Base-by-base conservation (phyloP, 2,113 vertebrate species). In the Cottus gobio region DNA sequence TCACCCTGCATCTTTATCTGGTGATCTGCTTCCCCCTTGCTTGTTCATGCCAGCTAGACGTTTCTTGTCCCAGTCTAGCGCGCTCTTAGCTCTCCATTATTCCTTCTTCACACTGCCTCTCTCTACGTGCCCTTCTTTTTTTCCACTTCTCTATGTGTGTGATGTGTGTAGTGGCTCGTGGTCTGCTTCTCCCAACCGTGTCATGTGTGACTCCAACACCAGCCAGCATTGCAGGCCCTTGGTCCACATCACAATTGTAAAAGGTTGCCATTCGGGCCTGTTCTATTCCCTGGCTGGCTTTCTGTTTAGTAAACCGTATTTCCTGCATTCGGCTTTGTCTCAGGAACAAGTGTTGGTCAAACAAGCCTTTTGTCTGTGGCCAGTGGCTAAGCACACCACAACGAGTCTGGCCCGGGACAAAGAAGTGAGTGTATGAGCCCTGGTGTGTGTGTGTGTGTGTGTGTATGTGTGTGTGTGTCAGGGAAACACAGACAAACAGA, bases 331-430 rank as follows among this genome's bases (percentile, higher is more conserved):
- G 80, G 90, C 94, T 96, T 95, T 96, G 94, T 96, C 95, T 95
- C 69, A 83, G 66, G 93, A 95, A 93, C 93, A 95, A 95, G 92
- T 93, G 90, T 93, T 96, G 95, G 96, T 96, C 95, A 97, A 95
- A 95, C 94, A 96, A 94, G 90, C 89, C 95, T 87, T 96, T 96
- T 95, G 94, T 96, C 93, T 94, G 93, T 85, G 94, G 93, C 94
- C 94, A 94, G 87, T 95, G 93, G 92, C 91, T 96, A 94, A 90
- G 93, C 84, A 71, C 82, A 82, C 90, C 93, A 91, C 92, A 92
- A 91, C 93, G 85, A 92, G 91, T 90, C 92, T 95, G 86, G 90
- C 90, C 79, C 71, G 57, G 91, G 92, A 94, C 91, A 94, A 95
- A 92, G 90, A 94, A 85, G 87, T 91, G 90, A 91, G 91, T 94